phyloP scores from a whole-genome alignment of 2,113 vertebrate species.

The Chelonoidis abingdonii region DNA sequence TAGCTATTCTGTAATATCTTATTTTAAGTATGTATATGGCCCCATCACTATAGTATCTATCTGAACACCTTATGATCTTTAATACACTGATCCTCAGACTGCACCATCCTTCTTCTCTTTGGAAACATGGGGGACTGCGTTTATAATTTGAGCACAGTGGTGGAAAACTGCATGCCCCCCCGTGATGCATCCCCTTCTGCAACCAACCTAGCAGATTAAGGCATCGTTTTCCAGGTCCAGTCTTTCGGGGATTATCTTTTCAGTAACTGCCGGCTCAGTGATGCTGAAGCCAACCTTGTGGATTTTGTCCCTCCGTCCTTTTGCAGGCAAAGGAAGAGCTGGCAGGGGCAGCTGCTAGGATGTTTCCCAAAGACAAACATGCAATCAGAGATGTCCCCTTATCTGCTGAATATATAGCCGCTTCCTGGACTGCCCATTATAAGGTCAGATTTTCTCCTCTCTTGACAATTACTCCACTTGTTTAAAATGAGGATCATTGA shows the following conservation, averaged over 20 bases:
- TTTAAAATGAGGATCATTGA: not conserved
- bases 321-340: not conserved
- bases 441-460: not conserved
- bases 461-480: not conserved
- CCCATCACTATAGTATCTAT: too few species aligned
- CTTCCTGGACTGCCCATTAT: not conserved
- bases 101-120: too few species aligned
- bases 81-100: too few species aligned
- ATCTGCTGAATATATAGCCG: not conserved
- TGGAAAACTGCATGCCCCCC: not conserved
- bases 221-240: not conserved
- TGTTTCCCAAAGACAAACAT: not conserved
- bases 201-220: not conserved
- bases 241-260: not conserved
- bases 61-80: too few species aligned
- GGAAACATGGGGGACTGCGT: not conserved
- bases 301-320: not conserved
- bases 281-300: not conserved
- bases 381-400: not conserved
- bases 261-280: fast-evolving
- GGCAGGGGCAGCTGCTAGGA: not conserved
- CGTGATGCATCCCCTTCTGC: not conserved
- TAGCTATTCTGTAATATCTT: too few species aligned
- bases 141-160: not conserved
- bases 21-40: too few species aligned